Conservation (phyloP, 2,797 vertebrate species). For the Clarias pachynema region DNA sequence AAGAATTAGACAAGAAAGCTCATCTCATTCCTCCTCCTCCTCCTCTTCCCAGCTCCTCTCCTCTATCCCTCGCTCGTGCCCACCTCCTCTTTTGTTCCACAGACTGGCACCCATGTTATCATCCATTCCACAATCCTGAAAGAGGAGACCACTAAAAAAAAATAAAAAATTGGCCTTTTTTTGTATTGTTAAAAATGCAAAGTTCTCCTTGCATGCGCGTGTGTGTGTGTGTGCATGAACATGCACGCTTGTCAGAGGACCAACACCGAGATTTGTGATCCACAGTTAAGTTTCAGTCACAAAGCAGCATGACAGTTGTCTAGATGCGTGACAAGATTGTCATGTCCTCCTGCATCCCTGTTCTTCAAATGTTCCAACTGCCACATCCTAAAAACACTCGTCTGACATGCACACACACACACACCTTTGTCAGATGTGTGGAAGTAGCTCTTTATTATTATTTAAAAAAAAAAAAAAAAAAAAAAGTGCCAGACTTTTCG, state of each 20-base stretch:
- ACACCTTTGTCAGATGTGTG: constrained; percentile 21
- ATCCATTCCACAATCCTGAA: constrained; percentile 82
- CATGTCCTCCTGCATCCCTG: constrained; percentile 13
- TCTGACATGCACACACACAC: neutral
- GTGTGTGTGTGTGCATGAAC: neutral
- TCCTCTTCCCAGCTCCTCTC: constrained; percentile 44
- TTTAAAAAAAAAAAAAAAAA: constrained; percentile 18
- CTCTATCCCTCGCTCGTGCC: constrained; percentile 78
- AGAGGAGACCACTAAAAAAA: constrained; percentile 39
- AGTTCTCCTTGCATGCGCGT: neutral
- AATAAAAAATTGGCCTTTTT: constrained; percentile 8
- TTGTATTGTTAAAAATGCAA: constrained; percentile 6
- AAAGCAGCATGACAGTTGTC: constrained; percentile 3
- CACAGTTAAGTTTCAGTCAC: constrained; percentile 16
- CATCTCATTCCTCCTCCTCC: constrained; percentile 75
- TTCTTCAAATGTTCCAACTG: neutral
- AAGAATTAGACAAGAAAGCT: constrained; percentile 99
- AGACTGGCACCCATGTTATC: constrained; percentile 94
- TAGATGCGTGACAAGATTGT: constrained; percentile 9
- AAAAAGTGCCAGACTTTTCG: constrained; percentile 27
- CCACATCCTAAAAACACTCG: constrained; percentile 6
- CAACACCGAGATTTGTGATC: constrained; percentile 32
- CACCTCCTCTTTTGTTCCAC: constrained; percentile 92
- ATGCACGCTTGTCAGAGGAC: constrained; percentile 34
- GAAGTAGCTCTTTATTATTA: constrained; percentile 7